phyloP scores from a whole-genome alignment of 1,140 invertebrate genomes.

The Diplogasteroides magnus region DNA sequence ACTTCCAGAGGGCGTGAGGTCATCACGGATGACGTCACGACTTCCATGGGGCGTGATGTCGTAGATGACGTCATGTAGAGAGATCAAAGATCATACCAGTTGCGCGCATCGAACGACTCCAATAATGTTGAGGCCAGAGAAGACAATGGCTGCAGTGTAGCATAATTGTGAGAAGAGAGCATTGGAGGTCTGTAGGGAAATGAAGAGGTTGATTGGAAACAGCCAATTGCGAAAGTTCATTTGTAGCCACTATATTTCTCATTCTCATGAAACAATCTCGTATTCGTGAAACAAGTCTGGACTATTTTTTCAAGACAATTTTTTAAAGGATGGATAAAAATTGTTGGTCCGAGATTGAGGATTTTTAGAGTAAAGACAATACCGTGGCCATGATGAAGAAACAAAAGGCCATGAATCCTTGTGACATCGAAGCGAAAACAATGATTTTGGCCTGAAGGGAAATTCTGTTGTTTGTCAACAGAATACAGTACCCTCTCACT shows the following conservation, averaged over 20 bases:
- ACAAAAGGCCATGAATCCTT: slow-evolving; percentile 27
- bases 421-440: slow-evolving; percentile 28
- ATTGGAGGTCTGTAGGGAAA: slow-evolving; percentile 9
- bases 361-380: not conserved
- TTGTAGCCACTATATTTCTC: too few species aligned
- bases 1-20: too few species aligned
- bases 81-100: slow-evolving; percentile 30
- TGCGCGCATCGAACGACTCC: slow-evolving; percentile 32
- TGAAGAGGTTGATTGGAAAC: too few species aligned
- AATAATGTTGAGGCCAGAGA: slow-evolving; percentile 30
- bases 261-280: too few species aligned
- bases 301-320: too few species aligned
- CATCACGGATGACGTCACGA: too few species aligned
- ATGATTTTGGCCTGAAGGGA: slow-evolving; percentile 16
- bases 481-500: slow-evolving; percentile 10
- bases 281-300: too few species aligned
- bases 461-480: too few species aligned
- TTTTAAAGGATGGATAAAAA: too few species aligned
- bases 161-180: slow-evolving; percentile 19
- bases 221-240: too few species aligned
- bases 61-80: too few species aligned
- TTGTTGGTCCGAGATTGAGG: not conserved
- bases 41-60: too few species aligned
- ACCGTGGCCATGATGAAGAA: slow-evolving; percentile 29
- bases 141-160: slow-evolving; percentile 29